Conservation (phyloP, 2,888 invertebrate species). For the Amiota communis region DNA sequence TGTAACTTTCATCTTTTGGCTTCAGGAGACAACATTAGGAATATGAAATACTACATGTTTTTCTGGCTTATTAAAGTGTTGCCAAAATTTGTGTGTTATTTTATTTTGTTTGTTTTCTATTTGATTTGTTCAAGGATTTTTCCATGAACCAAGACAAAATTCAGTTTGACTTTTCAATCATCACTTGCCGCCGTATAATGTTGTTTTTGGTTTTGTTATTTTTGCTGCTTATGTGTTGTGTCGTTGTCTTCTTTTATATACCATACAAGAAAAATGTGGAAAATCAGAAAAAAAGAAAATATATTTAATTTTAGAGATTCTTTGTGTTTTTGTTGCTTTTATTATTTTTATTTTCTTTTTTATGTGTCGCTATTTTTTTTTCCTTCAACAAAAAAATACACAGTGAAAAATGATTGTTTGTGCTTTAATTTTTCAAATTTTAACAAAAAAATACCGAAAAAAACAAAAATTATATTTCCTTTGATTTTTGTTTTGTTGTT, state of each 20-base stretch:
- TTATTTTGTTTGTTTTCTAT: conserved; percentile 3
- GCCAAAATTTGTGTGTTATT: conserved; percentile 11
- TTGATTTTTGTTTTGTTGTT: conserved; percentile 28
- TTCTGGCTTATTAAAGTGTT: no score
- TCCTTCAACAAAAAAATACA: background rate
- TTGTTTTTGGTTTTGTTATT: no score
- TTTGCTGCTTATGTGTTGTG: no score
- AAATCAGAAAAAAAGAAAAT: no score
- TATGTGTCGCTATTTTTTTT: no score
- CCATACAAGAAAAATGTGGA: no score
- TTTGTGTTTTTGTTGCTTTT: conserved; percentile 25
- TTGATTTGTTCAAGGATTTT: conserved; percentile 29
- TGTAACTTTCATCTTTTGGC: no score
- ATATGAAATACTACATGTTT: no score
- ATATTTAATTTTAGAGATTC: conserved; percentile 30
- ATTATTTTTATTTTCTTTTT: conserved; percentile 15
- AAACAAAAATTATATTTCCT: no score
- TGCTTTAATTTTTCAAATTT: conserved; percentile 17
- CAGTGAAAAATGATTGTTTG: background rate
- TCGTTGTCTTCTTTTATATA: no score
- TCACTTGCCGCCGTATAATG: background rate
- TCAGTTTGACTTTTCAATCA: conserved; percentile 21
- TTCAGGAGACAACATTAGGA: no score
- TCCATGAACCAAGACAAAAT: conserved; percentile 15
- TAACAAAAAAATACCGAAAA: background rate